Base-by-base conservation (phyloP, 2,797 vertebrate species). In the Pangasius macronema region DNA sequence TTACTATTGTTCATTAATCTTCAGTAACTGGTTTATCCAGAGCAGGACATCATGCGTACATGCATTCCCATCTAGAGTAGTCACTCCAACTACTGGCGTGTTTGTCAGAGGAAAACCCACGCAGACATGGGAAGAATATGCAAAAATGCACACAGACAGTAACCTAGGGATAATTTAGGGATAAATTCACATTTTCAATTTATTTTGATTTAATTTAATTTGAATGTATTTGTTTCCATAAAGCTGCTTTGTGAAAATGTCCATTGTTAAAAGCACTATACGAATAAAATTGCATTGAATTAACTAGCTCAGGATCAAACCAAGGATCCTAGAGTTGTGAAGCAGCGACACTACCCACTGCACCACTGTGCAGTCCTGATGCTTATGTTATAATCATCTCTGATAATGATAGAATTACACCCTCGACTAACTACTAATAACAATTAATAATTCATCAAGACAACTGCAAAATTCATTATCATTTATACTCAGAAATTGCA, bases 231-330 rank as follows among this genome's bases (percentile, higher is more conserved):
- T 46, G 8, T 8, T 46, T 42, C 42, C 7, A 0, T 42, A 46
- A 46, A 7, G 6, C 42, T 46, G 7, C 42, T 46, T 46, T 8
- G 42, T 46, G 42, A 46, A 6, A 46, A 46, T 46, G 42, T 46
- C 42, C 42, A 46, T 46, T 46, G 42, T 46, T 46, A 46, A 46
- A 46, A 46, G 42, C 42, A 46, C 42, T 46, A 46, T 46, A 46
- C 42, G 8, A 46, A 46, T 8, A 46, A 8, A 8, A 46, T 5
- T 7, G 42, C 6, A 8, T 8, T 46, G 42, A 46, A 3, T 46
- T 46, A 46, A 46, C 77, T 22, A 80, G 77, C 53, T 39, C 53
- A 80, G 33, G 55, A 36, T 80, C 33, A 80, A 80, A 80, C 77
- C 53, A 39, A 33, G 53, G 11, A 57, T 10, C 33, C 49, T 30